Conservation (phyloP, 1,140 invertebrate species). For the Habropoda laboriosa region DNA sequence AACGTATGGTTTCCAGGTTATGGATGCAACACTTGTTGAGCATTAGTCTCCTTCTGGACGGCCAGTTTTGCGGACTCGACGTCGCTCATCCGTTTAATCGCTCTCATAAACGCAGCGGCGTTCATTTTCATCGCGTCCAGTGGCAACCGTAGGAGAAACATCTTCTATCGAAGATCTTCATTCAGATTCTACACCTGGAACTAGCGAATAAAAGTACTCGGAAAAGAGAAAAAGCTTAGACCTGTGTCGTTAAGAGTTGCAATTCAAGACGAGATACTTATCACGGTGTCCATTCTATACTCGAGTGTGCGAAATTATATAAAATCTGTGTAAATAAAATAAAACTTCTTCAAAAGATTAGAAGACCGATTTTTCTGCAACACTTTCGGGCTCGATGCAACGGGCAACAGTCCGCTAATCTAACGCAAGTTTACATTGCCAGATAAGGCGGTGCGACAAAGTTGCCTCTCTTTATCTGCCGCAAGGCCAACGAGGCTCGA, state of each 20-base stretch:
- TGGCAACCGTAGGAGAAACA: background rate
- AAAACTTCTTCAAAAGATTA: background rate
- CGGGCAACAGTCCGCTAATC: background rate
- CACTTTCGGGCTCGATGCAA: background rate
- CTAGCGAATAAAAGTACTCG: too few species aligned
- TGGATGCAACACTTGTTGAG: slow-evolving; percentile 27
- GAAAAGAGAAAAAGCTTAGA: too few species aligned
- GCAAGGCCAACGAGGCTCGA: background rate
- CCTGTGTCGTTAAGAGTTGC: too few species aligned
- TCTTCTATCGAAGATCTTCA: too few species aligned
- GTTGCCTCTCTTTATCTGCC: background rate
- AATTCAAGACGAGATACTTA: too few species aligned
- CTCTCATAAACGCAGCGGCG: background rate
- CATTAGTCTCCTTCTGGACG: background rate
- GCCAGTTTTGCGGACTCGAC: background rate
- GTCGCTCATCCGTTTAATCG: slow-evolving; percentile 1
- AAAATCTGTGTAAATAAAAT: too few species aligned
- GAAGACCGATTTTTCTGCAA: too few species aligned
- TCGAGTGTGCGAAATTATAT: too few species aligned
- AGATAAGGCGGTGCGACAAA: background rate
- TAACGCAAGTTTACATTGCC: background rate
- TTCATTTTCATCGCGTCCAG: background rate
- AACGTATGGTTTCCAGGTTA: slow-evolving; percentile 14
- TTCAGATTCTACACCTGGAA: too few species aligned
- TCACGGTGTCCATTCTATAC: too few species aligned